Evolutionary conservation across 92 coral and sea anemone genomes (phyloP), one percentile per base, ranked within the genome.

Genomic region (Scolanthus callimorphus): DNA sequence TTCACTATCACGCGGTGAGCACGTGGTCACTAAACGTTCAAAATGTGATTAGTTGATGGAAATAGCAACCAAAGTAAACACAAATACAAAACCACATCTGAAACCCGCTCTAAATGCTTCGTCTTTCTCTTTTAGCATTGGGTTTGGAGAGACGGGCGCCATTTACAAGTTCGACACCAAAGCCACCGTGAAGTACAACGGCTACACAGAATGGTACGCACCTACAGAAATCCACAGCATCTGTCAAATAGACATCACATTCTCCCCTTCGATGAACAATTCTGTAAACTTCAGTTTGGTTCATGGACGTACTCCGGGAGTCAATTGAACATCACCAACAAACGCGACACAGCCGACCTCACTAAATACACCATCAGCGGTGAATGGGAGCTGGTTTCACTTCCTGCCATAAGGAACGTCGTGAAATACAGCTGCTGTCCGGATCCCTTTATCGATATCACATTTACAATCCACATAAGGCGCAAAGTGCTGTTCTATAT

Each of bases 171-270:
- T 76, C 31, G 79, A 87, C 70, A 83, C 89, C 41, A 59, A 68
- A 51, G 89, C 85, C 22, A 67, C 67, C 27, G 39, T 87, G 30
- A 53, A 51, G 39, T 38, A 62, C 49, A 39, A 67, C 62, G 95
- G 95, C 0, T 59, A 65, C 20, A 72, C 84, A 10, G 57, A 63
- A 13, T 87, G 95, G 95, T 82, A 37, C 23, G 84, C 85, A 10
- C 95, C 95, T 1, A 80, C 83, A 17, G 95, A 87, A 58, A 77
- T 87, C 49, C 86, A 84, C 76, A 87, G 95, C 78, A 87, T 87
- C 57, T 87, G 95, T 49, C 60, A 82, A 56, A 82, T 87, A 15
- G 82, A 87, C 63, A 87, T 87, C 59, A 34, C 67, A 17, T 71
- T 49, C 56, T 87, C 82, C 95, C 95, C 13, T 87, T 87, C 60